Evolutionary conservation across 2,113 vertebrate genomes (phyloP).

Genomic region (Benitochromis conjunctus): DNA sequence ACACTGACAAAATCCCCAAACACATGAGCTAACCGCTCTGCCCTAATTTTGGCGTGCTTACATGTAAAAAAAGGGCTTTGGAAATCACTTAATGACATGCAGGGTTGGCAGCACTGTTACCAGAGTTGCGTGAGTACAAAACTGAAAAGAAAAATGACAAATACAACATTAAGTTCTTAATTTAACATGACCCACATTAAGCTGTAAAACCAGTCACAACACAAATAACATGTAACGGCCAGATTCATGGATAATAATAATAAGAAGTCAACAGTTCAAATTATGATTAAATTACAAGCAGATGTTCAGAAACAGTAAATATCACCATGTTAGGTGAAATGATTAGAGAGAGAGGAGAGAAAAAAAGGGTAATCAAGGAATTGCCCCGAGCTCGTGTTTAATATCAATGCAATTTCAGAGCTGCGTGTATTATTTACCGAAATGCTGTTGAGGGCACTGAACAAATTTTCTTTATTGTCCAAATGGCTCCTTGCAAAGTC

Average conservation of each 20-base stretch:
- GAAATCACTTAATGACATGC: background rate
- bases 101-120: background rate
- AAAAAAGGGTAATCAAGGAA: constrained; percentile 5
- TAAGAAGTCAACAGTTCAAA: constrained; percentile 27
- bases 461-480: constrained; percentile 36
- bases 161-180: background rate
- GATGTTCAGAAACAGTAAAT: background rate
- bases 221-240: background rate
- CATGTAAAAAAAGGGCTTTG: background rate
- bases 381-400: constrained; percentile 2
- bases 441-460: constrained; percentile 23
- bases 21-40: background rate
- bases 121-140: background rate
- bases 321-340: background rate
- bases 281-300: constrained; percentile 12
- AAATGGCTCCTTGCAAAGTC: constrained; percentile 23
- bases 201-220: background rate
- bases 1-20: background rate
- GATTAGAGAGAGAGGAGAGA: background rate
- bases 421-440: constrained; percentile 45
- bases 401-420: constrained; percentile 34
- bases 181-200: background rate
- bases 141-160: background rate
- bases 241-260: constrained; percentile 19
- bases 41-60: fast-evolving